Conservation (phyloP, 2,113 vertebrate genomes). For the Peromyscus maniculatus region DNA sequence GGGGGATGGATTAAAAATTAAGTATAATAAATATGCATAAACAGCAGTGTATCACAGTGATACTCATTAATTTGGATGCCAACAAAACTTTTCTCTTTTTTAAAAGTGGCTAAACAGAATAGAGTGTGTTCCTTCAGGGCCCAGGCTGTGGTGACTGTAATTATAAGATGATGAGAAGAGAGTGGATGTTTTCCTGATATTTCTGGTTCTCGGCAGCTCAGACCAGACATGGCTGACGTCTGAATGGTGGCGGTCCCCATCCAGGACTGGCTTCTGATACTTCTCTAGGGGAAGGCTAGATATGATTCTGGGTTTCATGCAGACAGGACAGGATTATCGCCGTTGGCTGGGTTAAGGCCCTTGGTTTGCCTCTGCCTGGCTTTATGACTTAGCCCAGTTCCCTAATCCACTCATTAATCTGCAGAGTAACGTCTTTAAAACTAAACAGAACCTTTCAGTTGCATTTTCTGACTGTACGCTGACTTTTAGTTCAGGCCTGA, state of each 20-base stretch:
- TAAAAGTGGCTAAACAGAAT: background rate
- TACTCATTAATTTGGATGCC: background rate
- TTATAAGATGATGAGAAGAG: background rate
- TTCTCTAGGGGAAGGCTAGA: background rate
- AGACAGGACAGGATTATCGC: background rate
- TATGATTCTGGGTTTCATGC: background rate
- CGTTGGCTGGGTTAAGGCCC: background rate
- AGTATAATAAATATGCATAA: background rate
- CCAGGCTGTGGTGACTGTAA: background rate
- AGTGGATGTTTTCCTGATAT: background rate
- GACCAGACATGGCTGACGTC: background rate
- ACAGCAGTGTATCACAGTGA: background rate
- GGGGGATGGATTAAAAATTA: too few relatives aligned
- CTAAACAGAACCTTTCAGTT: background rate
- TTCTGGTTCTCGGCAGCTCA: background rate
- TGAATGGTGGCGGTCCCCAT: background rate
- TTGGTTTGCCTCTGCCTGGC: conserved; percentile 40
- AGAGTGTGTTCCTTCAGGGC: background rate
- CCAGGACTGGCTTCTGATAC: background rate
- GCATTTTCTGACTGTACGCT: background rate
- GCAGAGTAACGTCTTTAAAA: background rate
- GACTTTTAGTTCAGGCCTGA: background rate
- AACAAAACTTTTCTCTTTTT: background rate
- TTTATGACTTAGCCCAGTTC: conserved; percentile 30
- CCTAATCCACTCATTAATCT: conserved; percentile 27